Percentiles rank a stretch among this genome's conserved stretches.
Conservation (phyloP, 1,140 invertebrate genomes). For the Mercenaria mercenaria region DNA sequence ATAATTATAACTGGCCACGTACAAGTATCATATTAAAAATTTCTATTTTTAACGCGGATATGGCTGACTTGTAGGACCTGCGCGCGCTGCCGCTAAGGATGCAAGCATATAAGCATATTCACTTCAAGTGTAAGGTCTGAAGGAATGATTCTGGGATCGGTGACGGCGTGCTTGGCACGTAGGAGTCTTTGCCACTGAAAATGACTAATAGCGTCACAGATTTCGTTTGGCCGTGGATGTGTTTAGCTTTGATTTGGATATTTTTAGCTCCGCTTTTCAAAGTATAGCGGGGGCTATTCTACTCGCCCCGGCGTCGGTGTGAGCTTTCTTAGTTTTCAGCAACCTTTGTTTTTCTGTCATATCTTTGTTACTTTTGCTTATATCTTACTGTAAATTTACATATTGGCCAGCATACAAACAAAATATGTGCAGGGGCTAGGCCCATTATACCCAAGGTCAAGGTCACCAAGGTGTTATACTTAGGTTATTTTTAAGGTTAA, state of each 20-base stretch:
- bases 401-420: too few species aligned
- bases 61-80: neutral
- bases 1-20: too few species aligned
- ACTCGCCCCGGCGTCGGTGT: too few species aligned
- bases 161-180: neutral
- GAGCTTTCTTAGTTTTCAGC: too few species aligned
- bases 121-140: slow-evolving; percentile 14
- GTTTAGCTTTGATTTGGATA: slow-evolving; percentile 46
- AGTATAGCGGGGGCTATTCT: slow-evolving; percentile 2
- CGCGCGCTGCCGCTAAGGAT: neutral
- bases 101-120: slow-evolving; percentile 6
- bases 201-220: slow-evolving; percentile 57
- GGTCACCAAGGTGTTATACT: too few species aligned
- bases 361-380: too few species aligned
- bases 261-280: neutral
- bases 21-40: too few species aligned
- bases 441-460: too few species aligned
- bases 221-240: slow-evolving; percentile 40
- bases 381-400: too few species aligned
- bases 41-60: neutral
- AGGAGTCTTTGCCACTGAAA: slow-evolving; percentile 30
- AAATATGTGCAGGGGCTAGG: too few species aligned
- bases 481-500: too few species aligned
- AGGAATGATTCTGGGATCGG: slow-evolving; percentile 34
- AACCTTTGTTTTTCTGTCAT: too few species aligned